phyloP scores from a whole-genome alignment of 2,888 invertebrate genomes.

The Apotomis turbidana region DNA sequence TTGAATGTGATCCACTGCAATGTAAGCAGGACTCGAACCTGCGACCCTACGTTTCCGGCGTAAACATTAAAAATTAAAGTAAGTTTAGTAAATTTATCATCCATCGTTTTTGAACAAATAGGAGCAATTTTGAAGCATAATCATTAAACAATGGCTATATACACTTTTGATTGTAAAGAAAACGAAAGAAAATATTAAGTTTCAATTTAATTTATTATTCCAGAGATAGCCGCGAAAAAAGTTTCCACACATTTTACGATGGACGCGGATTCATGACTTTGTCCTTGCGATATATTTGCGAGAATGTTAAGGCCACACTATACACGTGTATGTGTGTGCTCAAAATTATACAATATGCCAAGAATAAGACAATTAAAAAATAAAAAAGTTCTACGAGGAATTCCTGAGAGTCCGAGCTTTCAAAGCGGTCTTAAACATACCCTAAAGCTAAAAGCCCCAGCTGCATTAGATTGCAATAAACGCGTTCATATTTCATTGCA shows the following conservation, averaged over 20 bases:
- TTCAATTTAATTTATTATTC: neutral
- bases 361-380: neutral
- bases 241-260: too few species aligned
- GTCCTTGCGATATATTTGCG: conserved; percentile 8
- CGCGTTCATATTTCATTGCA: neutral
- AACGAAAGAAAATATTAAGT: too few species aligned
- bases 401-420: neutral
- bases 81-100: too few species aligned
- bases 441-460: neutral
- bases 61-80: too few species aligned
- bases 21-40: too few species aligned
- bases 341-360: neutral
- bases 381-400: neutral
- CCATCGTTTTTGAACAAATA: too few species aligned
- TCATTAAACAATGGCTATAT: too few species aligned
- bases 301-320: neutral
- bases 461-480: neutral
- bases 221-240: too few species aligned
- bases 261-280: neutral
- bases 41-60: too few species aligned
- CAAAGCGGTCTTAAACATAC: neutral
- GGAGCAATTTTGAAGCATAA: too few species aligned
- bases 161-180: too few species aligned
- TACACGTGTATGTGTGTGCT: neutral
- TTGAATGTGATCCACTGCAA: too few species aligned